Evolutionary conservation across 1,140 invertebrate genomes (phyloP), one percentile per base, ranked within the genome.

Genomic region (Eurytemora carolleeae): DNA sequence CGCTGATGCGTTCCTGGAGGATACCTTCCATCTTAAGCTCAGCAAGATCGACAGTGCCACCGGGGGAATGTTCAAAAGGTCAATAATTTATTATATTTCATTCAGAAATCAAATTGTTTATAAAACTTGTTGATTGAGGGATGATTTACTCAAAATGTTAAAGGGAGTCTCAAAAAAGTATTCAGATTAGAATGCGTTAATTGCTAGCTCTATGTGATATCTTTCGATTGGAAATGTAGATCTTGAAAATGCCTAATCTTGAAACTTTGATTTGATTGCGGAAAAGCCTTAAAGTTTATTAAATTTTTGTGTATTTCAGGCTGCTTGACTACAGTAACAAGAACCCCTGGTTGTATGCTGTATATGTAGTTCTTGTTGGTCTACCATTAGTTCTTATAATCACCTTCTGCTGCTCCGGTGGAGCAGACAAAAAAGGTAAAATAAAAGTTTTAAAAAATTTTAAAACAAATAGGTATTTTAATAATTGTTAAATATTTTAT

Each of bases 291-390:
- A n/a, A n/a, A n/a, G n/a, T n/a, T n/a, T n/a, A n/a, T n/a, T n/a
- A n/a, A n/a, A n/a, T n/a, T 92, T 69, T 80, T 83, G 70, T n/a
- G n/a, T n/a, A n/a, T n/a, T n/a, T n/a, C n/a, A 82, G 84, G 65
- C 73, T 89, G 61, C 76, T 88, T 65, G 81, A 82, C 70, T 85
- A 84, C 66, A 86, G 87, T 63, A 84, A 87, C 67, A 83, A 87
- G 61, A 79, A 89, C 70, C 92, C 93, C 24, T 91, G 88, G 84
- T 77, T 93, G 63, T 94, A 86, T 83, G 85, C 80, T 58, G 78
- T 76, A 20, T 88, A 90, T 72, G 78, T 94, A 66, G 70, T 94
- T 62, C 79, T 82, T 59, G 74, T 86, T 71, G 84, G 84, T 64
- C 71, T 94, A 58, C 81, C 88, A 25, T 77, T 86, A 65, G 76